These are phyloP conservation scores for Sialis fuliginosa DNA, from an alignment of 2,888 invertebrate species.

Conservation along the genomic window DNA sequence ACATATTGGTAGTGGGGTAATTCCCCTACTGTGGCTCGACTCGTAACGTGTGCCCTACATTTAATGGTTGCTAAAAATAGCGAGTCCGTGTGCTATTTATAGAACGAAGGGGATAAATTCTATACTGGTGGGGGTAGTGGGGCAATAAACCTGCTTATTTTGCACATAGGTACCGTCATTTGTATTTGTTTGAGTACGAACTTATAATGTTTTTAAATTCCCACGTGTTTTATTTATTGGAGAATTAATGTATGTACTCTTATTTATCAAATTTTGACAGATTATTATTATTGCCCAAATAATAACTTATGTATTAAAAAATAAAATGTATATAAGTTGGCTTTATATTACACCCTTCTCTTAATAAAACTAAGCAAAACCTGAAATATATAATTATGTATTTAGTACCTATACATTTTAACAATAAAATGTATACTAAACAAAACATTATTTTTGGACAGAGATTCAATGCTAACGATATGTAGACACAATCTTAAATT, in stretches of 20 bases:
- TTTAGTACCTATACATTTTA: too few relatives aligned
- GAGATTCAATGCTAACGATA: too few relatives aligned
- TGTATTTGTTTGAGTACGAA: background rate
- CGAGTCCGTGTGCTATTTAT: constrained; percentile 28
- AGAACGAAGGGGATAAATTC: constrained; percentile 18
- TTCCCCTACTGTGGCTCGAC: background rate
- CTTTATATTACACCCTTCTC: too few relatives aligned
- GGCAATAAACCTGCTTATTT: constrained; percentile 1
- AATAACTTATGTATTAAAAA: too few relatives aligned
- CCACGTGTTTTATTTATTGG: background rate
- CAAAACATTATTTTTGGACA: too few relatives aligned
- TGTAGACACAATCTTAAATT: too few relatives aligned
- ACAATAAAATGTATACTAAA: too few relatives aligned
- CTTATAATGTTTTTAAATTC: background rate
- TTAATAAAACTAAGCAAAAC: too few relatives aligned
- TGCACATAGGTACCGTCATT: background rate
- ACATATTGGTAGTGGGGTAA: background rate
- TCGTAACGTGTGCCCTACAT: constrained; percentile 20
- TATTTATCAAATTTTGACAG: too few relatives aligned
- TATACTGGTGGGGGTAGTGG: background rate
- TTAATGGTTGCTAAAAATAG: constrained; percentile 23
- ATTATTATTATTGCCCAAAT: too few relatives aligned
- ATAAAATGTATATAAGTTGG: too few relatives aligned
- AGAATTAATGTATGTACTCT: background rate
- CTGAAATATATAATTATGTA: too few relatives aligned